Conservation (phyloP, 2,797 vertebrate species). For the Bucorvus abyssinicus region DNA sequence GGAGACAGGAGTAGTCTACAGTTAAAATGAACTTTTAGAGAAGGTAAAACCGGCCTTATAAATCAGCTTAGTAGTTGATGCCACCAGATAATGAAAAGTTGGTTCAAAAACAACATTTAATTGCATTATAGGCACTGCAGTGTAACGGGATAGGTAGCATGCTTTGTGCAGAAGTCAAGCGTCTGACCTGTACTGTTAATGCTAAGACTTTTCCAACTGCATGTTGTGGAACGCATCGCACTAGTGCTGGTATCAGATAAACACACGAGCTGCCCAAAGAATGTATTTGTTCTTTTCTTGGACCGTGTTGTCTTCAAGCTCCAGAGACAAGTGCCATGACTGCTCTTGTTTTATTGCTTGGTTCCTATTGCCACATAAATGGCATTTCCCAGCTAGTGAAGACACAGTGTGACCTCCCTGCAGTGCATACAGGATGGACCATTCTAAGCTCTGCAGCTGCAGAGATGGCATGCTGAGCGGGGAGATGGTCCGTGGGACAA, state of each 20-base stretch:
- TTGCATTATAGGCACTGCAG: accelerated
- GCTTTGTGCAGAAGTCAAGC: neutral
- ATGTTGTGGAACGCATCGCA: accelerated
- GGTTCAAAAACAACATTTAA: neutral
- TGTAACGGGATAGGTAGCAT: neutral
- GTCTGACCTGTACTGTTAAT: accelerated
- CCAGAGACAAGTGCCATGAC: neutral
- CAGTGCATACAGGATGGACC: neutral
- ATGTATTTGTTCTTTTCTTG: neutral
- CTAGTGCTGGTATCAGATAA: neutral
- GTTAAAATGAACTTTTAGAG: accelerated
- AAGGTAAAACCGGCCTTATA: neutral
- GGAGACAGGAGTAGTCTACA: accelerated
- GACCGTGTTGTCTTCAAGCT: neutral
- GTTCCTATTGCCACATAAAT: no score
- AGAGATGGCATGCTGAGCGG: accelerated
- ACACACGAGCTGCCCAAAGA: neutral
- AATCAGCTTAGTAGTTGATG: neutral
- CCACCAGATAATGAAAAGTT: neutral
- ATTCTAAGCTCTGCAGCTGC: neutral
- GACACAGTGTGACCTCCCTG: no score
- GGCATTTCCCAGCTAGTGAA: neutral
- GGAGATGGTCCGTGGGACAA: neutral
- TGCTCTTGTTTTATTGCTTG: neutral
- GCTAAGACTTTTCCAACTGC: accelerated